These are phyloP conservation scores for Micrasema longulum DNA, from an alignment of 1,140 invertebrate species.

Conservation along the genomic window DNA sequence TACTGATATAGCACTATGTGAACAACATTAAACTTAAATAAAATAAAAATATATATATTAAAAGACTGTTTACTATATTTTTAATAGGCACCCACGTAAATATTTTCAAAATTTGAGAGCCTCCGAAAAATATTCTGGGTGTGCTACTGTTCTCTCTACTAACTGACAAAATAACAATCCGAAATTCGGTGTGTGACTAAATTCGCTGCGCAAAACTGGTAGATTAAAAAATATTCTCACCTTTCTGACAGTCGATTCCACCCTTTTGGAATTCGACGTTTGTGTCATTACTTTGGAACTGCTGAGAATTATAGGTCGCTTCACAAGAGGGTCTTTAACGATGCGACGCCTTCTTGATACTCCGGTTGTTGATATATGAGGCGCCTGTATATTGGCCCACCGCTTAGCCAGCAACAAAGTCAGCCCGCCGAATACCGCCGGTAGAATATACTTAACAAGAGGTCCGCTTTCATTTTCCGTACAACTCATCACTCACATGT, in stretches of 20 bases:
- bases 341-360: slow-evolving; percentile 66
- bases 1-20: no score
- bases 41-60: no score
- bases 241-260: slow-evolving; percentile 41
- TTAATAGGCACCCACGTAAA: no score
- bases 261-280: slow-evolving; percentile 40
- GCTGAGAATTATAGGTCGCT: slow-evolving; percentile 57
- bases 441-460: slow-evolving; percentile 68
- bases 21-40: no score
- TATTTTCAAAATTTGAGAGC: no score
- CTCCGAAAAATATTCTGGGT: no score
- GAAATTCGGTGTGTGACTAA: slow-evolving; percentile 20
- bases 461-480: slow-evolving; percentile 68
- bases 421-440: slow-evolving; percentile 65
- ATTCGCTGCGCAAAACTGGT: slow-evolving; percentile 22
- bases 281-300: slow-evolving; percentile 61
- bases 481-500: slow-evolving; percentile 69
- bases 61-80: no score
- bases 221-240: slow-evolving; percentile 37
- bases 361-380: slow-evolving; percentile 62
- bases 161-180: not conserved
- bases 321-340: slow-evolving; percentile 64
- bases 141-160: no score
- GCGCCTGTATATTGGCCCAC: slow-evolving; percentile 64
- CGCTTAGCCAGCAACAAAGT: slow-evolving; percentile 65